A percentile compares a stretch with the other conserved stretches of the same genome.
These are phyloP conservation scores for Coptodon bakossiorum DNA, from an alignment of 2,113 vertebrate species.

Conservation along the genomic window DNA sequence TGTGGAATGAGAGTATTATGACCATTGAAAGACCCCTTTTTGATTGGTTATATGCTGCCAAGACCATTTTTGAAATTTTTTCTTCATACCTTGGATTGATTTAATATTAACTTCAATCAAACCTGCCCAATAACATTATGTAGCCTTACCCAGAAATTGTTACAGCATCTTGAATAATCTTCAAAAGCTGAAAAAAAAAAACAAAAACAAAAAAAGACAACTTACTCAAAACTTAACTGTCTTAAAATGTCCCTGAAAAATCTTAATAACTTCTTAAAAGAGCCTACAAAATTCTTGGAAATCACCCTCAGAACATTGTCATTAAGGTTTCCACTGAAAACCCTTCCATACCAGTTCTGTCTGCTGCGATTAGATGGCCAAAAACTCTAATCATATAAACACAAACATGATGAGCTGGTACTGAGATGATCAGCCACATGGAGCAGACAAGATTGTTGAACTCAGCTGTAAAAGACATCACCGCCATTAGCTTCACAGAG, in stretches of 20 bases:
- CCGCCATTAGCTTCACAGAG: neutral
- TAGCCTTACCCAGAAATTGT: neutral
- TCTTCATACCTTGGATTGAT: neutral
- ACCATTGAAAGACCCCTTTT: too few relatives aligned
- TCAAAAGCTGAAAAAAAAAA: neutral
- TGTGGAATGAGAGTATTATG: too few relatives aligned
- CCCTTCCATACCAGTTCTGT: neutral
- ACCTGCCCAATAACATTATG: neutral
- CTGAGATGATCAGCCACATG: neutral
- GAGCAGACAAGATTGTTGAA: neutral
- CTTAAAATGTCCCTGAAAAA: neutral
- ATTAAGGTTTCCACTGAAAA: neutral
- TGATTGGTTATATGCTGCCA: neutral
- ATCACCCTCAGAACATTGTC: neutral
- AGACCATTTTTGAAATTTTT: neutral
- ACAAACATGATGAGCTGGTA: neutral
- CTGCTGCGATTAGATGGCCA: neutral
- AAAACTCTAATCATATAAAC: neutral
- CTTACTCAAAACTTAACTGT: neutral
- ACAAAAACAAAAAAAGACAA: too few relatives aligned
- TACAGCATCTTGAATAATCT: neutral
- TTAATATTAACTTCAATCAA: neutral
- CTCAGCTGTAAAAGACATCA: neutral
- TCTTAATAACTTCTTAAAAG: neutral
- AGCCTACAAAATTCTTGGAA: neutral